Evolutionary conservation across 2,888 invertebrate species (phyloP).

Genomic region (Nymphalis polychloros): DNA sequence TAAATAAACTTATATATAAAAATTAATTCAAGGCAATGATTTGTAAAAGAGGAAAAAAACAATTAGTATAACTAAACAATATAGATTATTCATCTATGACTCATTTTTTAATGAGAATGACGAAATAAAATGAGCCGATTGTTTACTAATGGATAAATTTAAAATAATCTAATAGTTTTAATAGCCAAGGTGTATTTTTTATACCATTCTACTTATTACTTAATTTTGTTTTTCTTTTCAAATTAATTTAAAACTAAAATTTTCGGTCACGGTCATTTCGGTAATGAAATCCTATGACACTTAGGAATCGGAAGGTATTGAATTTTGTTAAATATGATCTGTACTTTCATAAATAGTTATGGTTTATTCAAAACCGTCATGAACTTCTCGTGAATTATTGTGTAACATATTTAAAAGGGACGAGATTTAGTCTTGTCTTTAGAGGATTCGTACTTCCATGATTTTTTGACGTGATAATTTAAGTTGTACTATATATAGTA

Average conservation of each 20-base stretch:
- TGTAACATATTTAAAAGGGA: too few relatives aligned
- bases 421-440: too few relatives aligned
- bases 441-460: too few relatives aligned
- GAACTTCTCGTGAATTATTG: too few relatives aligned
- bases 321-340: background rate
- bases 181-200: background rate
- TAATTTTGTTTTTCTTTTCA: background rate
- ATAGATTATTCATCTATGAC: constrained; percentile 20
- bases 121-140: constrained; percentile 13
- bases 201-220: background rate
- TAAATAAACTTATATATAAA: background rate
- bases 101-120: constrained; percentile 27
- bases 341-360: too few relatives aligned
- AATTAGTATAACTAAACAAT: constrained; percentile 20
- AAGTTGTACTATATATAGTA: too few relatives aligned
- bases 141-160: constrained; percentile 30
- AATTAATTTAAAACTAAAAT: background rate
- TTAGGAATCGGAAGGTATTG: background rate
- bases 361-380: too few relatives aligned
- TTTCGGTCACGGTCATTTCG: background rate
- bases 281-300: background rate
- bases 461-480: too few relatives aligned
- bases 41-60: constrained; percentile 28
- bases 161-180: constrained; percentile 7
- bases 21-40: background rate